Evolutionary conservation across 30 jellyfish, hydroid and myxozoan genomes (phyloP), one percentile per base, ranked within the genome.

Genomic region (Hydractinia symbiolongicarpus): DNA sequence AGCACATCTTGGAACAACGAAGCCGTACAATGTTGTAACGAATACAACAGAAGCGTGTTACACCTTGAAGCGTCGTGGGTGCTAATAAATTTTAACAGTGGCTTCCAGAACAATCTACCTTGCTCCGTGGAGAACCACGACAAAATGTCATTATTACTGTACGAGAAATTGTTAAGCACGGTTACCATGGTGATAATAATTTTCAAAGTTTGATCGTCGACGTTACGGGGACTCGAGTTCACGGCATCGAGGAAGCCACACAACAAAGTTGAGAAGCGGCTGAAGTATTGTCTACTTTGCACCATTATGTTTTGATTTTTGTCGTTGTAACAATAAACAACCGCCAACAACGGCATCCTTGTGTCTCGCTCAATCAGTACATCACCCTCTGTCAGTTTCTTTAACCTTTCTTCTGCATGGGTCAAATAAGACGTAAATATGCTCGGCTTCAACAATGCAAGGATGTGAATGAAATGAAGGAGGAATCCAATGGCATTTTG

Each of bases 31-130:
- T 77, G 85, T 60, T 77, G 85, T 1, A 77, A 53, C 6, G 16
- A 9, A 61, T 77, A 77, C 85, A 61, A 50, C 14, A 21, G 54
- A 10, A 77, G 20, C 20, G 66, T 66, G 54, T 50, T 50, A 5
- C 30, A 54, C 5, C 16, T n/a, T n/a, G 40, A 21, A 44, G 60
- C 53, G 21, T 77, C 72, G 60, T 21, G 51, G 5, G 61, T 9
- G 11, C 52, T 13, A 16, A 64, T 77, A 11, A 54, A 53, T 17
- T 5, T 20, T 5, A 77, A 53, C 14, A 79, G 85, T 10, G 82
- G 84, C 66, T 79, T 62, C 80, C 80, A 61, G 55, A 79, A 79
- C 10, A 53, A 20, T 9, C 81, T 14, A 4, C 87, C 87, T 21
- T 66, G n/a, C 55, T 60, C 50, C 21, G 85, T 60, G 3, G 51